Evolutionary conservation across 2,797 vertebrate species (phyloP).

Genomic region (Neosilurus hyrtlii): DNA sequence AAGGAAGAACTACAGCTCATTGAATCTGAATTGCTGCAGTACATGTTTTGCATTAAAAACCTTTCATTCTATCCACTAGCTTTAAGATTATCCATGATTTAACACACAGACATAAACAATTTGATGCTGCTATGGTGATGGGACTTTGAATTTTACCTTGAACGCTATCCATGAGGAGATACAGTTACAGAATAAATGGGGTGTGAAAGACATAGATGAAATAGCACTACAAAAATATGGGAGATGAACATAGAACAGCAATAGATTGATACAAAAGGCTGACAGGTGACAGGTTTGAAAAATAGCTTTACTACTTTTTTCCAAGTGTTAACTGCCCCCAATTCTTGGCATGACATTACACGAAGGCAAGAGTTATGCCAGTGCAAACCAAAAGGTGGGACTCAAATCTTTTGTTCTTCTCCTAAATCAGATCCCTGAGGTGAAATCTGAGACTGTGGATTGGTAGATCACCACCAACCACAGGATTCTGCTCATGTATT

Average conservation of each 20-base stretch:
- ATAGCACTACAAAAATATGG: background rate
- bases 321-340: conserved; percentile 19
- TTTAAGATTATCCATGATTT: background rate
- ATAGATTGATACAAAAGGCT: conserved; percentile 1
- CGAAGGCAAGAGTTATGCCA: conserved; percentile 11
- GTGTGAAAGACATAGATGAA: conserved; percentile 5
- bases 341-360: conserved; percentile 32
- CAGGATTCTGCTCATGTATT: conserved; percentile 24
- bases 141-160: conserved; percentile 9
- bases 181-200: conserved; percentile 36
- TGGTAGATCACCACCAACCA: conserved; percentile 32
- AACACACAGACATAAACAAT: background rate
- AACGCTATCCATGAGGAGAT: conserved; percentile 17
- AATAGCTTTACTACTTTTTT: conserved; percentile 19
- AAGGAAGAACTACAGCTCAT: conserved; percentile 7
- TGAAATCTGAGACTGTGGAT: conserved; percentile 29
- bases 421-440: conserved; percentile 22
- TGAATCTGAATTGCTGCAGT: conserved; percentile 18
- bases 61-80: background rate
- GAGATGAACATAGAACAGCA: conserved; percentile 2
- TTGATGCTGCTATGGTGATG: conserved; percentile 12
- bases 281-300: conserved; percentile 26
- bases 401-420: conserved; percentile 35
- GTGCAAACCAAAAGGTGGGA: conserved; percentile 32
- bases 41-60: background rate